Base-by-base conservation (phyloP, 2,797 vertebrate genomes). In the Carapus acus region DNA sequence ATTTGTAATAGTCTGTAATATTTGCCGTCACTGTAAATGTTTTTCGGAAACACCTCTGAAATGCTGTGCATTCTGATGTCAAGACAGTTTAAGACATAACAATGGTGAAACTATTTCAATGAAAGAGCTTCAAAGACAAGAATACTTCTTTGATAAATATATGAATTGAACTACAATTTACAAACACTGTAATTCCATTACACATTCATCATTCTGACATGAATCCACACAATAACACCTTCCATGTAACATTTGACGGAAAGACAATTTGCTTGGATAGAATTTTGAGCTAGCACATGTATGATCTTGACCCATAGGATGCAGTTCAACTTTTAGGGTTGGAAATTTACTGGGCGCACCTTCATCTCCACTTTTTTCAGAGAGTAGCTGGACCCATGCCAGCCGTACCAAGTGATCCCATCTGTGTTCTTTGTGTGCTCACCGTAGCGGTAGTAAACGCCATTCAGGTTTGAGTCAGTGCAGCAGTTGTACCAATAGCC, bases 401-500 rank as follows among this genome's bases (percentile, higher is more conserved):
- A 99, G 9, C 91, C 91, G 0, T 98, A 97, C 96, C 96, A 99
- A 75, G 90, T 96, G 84, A 99, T 97, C 59, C 96, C 96, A 2
- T 98, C 91, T 57, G 85, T 77, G 76, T 80, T 91, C 66, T 87
- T 91, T 47, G 60, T 90, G 85, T 98, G 94, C 31, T 92, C 81
- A 0, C 92, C 92, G 0, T 87, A 83, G 71, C 93, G 94, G 75
- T 98, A 91, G 81, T 92, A 96, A 40, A 92, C 74, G 0, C 96
- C 96, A 0, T 99, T 99, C 73, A 97, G 83, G 56, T 98, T 99
- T 54, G 96, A 99, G 67, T 99, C 96, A 0, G 96, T 98, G 87
- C 96, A 99, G 85, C 96, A 98, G 87, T 96, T 99, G 84, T 99
- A 99, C 96, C 96, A 99, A 54, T 99, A 98, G 6, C 95, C 94